These are phyloP conservation scores for Microcebus murinus DNA, from an alignment of 2,113 vertebrate species.

Conservation along the genomic window DNA sequence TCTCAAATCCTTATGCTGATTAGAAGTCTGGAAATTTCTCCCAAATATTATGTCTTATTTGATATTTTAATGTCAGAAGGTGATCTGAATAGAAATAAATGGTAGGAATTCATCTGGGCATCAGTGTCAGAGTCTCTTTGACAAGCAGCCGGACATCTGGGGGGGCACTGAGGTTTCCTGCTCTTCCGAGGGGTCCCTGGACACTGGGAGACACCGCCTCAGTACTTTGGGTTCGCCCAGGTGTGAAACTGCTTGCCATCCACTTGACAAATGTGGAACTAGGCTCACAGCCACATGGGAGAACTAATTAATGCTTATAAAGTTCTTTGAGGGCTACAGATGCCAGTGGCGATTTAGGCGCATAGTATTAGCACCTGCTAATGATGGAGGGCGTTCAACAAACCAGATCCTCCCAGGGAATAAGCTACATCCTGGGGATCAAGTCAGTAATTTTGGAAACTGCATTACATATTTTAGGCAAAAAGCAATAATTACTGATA, in stretches of 20 bases:
- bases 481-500: background rate
- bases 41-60: background rate
- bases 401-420: background rate
- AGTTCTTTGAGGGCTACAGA: constrained; percentile 28
- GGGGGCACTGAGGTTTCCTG: background rate
- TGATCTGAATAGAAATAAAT: background rate
- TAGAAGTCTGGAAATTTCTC: background rate
- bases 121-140: background rate
- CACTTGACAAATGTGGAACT: background rate
- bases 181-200: background rate
- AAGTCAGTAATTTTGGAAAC: background rate
- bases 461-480: background rate
- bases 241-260: background rate
- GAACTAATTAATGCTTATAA: background rate
- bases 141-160: background rate
- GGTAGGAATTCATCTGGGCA: background rate
- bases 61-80: background rate
- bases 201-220: background rate
- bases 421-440: background rate
- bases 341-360: constrained; percentile 17
- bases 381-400: accelerated
- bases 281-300: background rate
- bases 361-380: background rate
- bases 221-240: background rate
- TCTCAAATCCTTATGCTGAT: background rate